phyloP scores from a whole-genome alignment of 2,888 invertebrate species.

The Drosophila formosana region DNA sequence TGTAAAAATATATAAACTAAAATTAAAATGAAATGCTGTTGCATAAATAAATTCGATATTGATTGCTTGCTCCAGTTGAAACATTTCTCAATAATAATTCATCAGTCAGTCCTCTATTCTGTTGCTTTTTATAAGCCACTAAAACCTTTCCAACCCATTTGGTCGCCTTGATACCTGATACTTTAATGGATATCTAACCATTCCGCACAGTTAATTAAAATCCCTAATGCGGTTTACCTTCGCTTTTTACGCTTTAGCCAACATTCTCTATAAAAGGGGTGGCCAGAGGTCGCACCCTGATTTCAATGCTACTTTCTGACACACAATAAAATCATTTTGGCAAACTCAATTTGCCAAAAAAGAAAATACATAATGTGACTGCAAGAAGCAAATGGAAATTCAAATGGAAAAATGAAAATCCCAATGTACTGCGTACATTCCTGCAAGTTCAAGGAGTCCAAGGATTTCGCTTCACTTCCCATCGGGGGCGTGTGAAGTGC shows the following conservation, averaged over 20 bases:
- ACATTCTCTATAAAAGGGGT: constrained; percentile 52
- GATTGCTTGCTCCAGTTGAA: not conserved
- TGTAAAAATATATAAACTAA: no score
- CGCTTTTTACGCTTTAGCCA: constrained; percentile 5
- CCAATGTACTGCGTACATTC: constrained; percentile 47
- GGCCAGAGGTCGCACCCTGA: constrained; percentile 40
- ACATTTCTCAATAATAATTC: not conserved
- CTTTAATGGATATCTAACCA: constrained; percentile 80
- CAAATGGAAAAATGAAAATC: constrained; percentile 47
- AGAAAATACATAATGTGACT: constrained; percentile 41
- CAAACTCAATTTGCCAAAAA: constrained; percentile 73
- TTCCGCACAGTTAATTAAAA: constrained; percentile 71
- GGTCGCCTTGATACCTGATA: constrained; percentile 74
- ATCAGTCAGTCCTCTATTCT: not conserved
- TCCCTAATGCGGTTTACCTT: constrained; percentile 72
- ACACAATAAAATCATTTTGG: constrained; percentile 77
- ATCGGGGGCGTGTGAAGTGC: constrained; percentile 51
- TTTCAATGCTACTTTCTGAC: constrained; percentile 33
- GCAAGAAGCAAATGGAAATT: constrained; percentile 57
- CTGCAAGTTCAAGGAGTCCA: constrained; percentile 48
- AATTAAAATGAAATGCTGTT: not conserved
- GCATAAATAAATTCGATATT: not conserved
- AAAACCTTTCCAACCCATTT: constrained; percentile 58
- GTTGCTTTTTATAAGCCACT: constrained; percentile 43
- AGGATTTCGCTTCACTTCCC: constrained; percentile 16